These are phyloP conservation scores for Cheumatopsyche charites DNA, from an alignment of 1,140 invertebrate genomes.

Conservation along the genomic window DNA sequence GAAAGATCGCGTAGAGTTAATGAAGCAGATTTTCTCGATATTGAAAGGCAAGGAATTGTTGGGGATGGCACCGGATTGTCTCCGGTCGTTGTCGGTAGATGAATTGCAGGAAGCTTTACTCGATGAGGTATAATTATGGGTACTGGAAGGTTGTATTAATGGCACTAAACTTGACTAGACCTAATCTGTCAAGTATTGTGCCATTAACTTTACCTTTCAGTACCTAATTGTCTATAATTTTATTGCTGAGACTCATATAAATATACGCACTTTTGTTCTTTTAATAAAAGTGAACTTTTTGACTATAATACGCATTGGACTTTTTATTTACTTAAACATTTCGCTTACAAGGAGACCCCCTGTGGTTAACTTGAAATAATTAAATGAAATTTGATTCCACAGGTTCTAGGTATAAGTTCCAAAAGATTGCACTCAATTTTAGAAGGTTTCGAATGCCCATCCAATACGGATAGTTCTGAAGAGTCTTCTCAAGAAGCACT, in stretches of 20 bases:
- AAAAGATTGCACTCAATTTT: constrained; percentile 63
- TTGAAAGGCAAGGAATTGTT: constrained; percentile 67
- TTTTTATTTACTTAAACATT: no score
- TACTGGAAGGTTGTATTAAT: no score
- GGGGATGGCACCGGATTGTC: constrained; percentile 65
- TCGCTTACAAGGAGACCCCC: no score
- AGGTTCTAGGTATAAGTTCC: constrained; percentile 65
- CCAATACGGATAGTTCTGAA: constrained; percentile 60
- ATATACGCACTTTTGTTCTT: no score
- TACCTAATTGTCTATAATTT: background rate
- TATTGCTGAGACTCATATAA: background rate
- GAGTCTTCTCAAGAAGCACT: constrained; percentile 34
- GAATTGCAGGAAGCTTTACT: constrained; percentile 68
- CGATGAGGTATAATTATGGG: constrained; percentile 59
- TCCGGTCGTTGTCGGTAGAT: constrained; percentile 62
- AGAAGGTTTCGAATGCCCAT: constrained; percentile 62
- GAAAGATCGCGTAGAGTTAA: constrained; percentile 67
- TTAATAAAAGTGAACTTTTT: no score
- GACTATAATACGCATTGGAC: no score
- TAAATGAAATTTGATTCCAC: background rate
- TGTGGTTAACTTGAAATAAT: no score
- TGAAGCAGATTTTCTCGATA: constrained; percentile 68
- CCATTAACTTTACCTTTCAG: background rate
- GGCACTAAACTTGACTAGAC: no score
- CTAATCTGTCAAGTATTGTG: background rate